phyloP scores from a whole-genome alignment of 2,797 vertebrate genomes.

The Phalanger gymnotis region DNA sequence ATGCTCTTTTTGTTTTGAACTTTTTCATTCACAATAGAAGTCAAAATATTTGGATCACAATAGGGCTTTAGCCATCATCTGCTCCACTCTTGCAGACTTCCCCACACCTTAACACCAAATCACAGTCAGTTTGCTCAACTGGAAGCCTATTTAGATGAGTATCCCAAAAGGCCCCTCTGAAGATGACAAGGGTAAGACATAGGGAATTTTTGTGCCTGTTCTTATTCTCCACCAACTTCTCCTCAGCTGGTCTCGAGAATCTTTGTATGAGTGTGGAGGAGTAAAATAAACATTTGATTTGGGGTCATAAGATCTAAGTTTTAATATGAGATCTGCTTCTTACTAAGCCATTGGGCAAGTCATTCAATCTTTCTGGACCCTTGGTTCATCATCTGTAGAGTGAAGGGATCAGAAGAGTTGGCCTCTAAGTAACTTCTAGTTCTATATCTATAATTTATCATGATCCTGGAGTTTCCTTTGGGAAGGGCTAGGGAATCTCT shows the following conservation, averaged over 20 bases:
- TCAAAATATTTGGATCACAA: neutral
- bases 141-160: neutral
- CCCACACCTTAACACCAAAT: neutral
- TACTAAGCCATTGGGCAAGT: neutral
- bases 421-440: neutral
- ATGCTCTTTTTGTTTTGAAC: neutral
- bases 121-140: neutral
- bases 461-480: neutral
- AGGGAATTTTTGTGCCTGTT: neutral
- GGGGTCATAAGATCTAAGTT: neutral
- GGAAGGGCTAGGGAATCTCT: neutral
- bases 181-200: neutral
- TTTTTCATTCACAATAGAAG: neutral
- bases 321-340: neutral
- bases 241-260: neutral
- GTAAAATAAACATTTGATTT: neutral
- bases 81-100: neutral
- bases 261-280: neutral
- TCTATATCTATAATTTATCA: neutral
- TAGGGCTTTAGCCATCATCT: neutral
- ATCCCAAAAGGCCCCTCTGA: neutral
- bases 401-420: neutral
- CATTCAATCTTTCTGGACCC: neutral
- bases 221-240: neutral
- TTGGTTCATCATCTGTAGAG: neutral